These are phyloP conservation scores for Salvelinus alpinus DNA, from an alignment of 2,113 vertebrate species.

Conservation along the genomic window DNA sequence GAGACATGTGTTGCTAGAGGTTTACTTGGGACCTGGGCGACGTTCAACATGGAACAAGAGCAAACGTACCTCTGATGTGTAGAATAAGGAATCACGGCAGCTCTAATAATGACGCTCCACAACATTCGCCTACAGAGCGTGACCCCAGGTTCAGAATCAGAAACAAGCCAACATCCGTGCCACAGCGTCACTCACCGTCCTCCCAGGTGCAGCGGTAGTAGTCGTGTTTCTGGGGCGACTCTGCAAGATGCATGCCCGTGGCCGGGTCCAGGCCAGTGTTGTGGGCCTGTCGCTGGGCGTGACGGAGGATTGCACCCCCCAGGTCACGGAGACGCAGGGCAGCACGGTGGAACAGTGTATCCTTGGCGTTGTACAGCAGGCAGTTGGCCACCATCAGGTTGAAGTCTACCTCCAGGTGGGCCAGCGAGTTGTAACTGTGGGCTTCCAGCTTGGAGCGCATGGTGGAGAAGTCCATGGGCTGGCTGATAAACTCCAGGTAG, in stretches of 20 bases:
- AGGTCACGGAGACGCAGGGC: slow-evolving; percentile 89
- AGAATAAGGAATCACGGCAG: too few species aligned
- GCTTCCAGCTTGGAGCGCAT: slow-evolving; percentile 92
- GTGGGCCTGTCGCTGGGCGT: slow-evolving; percentile 89
- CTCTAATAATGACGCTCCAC: too few species aligned
- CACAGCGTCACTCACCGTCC: slow-evolving; percentile 81
- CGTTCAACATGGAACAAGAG: too few species aligned
- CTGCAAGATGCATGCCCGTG: slow-evolving; percentile 87
- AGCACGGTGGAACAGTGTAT: slow-evolving; percentile 94
- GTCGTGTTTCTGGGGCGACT: slow-evolving; percentile 88
- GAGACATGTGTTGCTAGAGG: too few species aligned
- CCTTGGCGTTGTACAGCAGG: slow-evolving; percentile 95
- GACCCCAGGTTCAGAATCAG: too few species aligned
- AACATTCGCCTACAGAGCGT: too few species aligned
- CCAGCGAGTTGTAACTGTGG: slow-evolving; percentile 87
- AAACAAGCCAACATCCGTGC: too few species aligned
- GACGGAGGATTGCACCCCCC: slow-evolving; percentile 89
- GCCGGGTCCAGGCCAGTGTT: slow-evolving; percentile 89
- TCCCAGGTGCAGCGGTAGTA: slow-evolving; percentile 97
- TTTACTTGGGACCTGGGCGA: too few species aligned
- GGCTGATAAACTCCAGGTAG: slow-evolving; percentile 95
- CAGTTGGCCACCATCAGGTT: slow-evolving; percentile 98
- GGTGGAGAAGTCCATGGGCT: slow-evolving; percentile 98
- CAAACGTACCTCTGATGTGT: too few species aligned
- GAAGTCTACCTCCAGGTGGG: slow-evolving; percentile 95